These are phyloP conservation scores for Littorina saxatilis DNA, from an alignment of 1,140 invertebrate species.

Conservation along the genomic window DNA sequence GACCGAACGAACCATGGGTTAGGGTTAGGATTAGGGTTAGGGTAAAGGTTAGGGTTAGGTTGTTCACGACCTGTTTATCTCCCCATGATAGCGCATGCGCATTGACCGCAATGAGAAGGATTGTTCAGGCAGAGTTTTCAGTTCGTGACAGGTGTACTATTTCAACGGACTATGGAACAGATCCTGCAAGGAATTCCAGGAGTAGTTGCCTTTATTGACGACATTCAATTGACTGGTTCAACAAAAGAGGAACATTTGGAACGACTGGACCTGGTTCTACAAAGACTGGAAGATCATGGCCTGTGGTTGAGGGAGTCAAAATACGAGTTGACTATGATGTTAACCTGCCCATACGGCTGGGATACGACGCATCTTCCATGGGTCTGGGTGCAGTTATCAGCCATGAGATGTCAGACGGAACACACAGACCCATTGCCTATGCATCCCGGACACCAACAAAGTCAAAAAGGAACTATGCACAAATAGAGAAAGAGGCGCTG, in stretches of 20 bases:
- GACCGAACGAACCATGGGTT: too few relatives aligned
- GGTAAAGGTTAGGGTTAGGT: too few relatives aligned
- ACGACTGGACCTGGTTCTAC: not conserved
- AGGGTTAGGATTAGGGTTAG: too few relatives aligned
- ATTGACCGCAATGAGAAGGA: too few relatives aligned
- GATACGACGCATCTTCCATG: conserved; percentile 65
- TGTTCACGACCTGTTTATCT: too few relatives aligned
- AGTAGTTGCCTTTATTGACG: not conserved
- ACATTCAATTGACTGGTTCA: not conserved
- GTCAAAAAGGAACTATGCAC: conserved; percentile 74
- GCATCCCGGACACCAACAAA: conserved; percentile 74
- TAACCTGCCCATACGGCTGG: conserved; percentile 55
- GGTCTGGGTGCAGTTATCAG: conserved; percentile 71
- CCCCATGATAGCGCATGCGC: too few relatives aligned
- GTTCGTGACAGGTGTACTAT: too few relatives aligned
- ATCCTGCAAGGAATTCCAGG: conserved; percentile 50
- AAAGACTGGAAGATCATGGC: not conserved
- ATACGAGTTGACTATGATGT: conserved; percentile 56
- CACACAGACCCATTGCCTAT: conserved; percentile 69
- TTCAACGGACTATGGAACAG: conserved; percentile 76
- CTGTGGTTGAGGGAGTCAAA: not conserved
- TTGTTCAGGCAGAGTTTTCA: too few relatives aligned
- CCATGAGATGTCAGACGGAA: conserved; percentile 63
- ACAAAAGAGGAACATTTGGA: not conserved
- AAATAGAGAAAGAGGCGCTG: conserved; percentile 77